Percentiles rank a stretch among this genome's conserved stretches.
These are phyloP conservation scores for Tortrix viridana DNA, from an alignment of 2,888 invertebrate species.

Conservation along the genomic window DNA sequence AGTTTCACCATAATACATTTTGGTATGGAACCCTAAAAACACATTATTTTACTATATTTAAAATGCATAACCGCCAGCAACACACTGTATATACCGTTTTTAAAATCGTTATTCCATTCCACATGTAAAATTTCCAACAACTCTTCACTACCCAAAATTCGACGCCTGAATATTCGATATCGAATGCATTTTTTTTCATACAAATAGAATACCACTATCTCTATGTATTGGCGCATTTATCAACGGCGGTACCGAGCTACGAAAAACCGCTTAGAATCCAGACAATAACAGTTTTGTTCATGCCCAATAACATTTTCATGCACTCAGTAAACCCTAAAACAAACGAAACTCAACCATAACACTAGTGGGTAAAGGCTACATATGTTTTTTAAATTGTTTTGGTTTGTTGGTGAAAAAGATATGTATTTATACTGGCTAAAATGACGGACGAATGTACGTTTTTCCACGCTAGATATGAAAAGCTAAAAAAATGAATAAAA, in stretches of 20 bases:
- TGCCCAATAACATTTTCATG: background rate
- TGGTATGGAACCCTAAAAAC: too few relatives aligned
- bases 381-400: background rate
- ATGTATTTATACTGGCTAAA: constrained; percentile 16
- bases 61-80: too few relatives aligned
- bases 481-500: background rate
- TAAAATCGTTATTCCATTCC: too few relatives aligned
- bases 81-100: too few relatives aligned
- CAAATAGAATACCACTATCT: background rate
- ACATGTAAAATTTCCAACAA: too few relatives aligned
- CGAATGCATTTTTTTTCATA: background rate
- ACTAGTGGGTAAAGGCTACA: background rate
- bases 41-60: too few relatives aligned
- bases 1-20: too few relatives aligned
- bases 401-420: constrained; percentile 1
- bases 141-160: too few relatives aligned
- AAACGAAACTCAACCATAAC: background rate
- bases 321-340: background rate
- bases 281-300: constrained; percentile 28
- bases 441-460: constrained; percentile 9
- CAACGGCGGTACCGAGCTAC: background rate
- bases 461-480: constrained; percentile 15
- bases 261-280: constrained; percentile 20
- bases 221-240: constrained; percentile 18
- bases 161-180: background rate